phyloP scores from a whole-genome alignment of 1,140 invertebrate species.

The Triops longicaudatus region DNA sequence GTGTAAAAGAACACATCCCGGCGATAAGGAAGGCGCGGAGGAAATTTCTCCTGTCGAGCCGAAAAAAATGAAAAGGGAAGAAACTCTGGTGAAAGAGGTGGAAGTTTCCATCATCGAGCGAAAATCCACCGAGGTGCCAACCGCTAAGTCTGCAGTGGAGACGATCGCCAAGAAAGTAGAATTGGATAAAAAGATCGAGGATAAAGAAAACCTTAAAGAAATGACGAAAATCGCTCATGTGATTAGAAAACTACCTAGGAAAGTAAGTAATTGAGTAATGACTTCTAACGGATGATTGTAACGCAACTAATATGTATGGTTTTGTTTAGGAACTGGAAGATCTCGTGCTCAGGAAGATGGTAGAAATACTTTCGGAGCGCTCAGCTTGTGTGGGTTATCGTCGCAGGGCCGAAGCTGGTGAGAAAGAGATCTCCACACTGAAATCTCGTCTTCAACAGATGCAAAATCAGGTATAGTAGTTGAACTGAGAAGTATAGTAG shows the following conservation, averaged over 20 bases:
- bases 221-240: no score
- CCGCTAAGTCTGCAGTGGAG: not conserved
- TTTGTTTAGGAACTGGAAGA: not conserved
- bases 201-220: no score
- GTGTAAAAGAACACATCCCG: not conserved
- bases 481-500: no score
- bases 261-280: no score
- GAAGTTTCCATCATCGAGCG: not conserved
- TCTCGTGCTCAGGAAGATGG: not conserved
- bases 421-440: not conserved
- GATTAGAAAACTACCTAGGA: no score
- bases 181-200: no score
- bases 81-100: not conserved
- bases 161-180: not conserved
- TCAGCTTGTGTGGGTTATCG: not conserved
- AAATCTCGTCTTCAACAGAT: not conserved
- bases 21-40: not conserved
- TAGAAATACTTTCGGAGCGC: not conserved
- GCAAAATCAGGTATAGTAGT: not conserved
- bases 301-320: not conserved
- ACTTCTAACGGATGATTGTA: no score
- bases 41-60: not conserved
- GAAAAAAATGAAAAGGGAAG: not conserved
- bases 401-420: not conserved
- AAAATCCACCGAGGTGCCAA: not conserved